Evolutionary conservation across 2,113 vertebrate genomes (phyloP), one percentile per base, ranked within the genome.

Genomic region (Oryzias javanicus): DNA sequence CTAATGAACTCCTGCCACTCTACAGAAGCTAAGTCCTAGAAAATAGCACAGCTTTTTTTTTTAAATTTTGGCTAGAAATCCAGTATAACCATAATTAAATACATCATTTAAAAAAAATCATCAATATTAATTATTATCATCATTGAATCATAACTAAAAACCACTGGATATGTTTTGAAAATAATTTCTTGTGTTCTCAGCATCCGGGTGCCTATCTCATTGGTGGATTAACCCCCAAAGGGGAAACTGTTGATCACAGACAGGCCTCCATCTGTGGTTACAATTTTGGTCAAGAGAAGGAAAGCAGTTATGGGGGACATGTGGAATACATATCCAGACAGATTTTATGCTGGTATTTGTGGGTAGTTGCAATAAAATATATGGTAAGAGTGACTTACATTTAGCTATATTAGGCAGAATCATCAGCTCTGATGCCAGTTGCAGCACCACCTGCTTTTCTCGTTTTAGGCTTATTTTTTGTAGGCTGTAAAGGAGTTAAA

Each of bases 281-380:
- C 45, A 55, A 53, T 49, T 70, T 81, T 79, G 84, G 82, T 85
- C 60, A 70, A 65, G 63, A 71, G 64, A 80, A 73, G 76, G 63
- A 80, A 78, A 79, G 79, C 70, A 69, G 74, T 15, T 50, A 72
- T 52, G 69, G 72, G 69, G 35, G 35, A 82, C 83, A 70, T 81
- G 61, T 53, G 61, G 79, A 72, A 60, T 27, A 70, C 60, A 64
- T 57, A 60, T 67, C 60, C 72, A 72, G 68, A 68, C 68, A 67
- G 69, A 56, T 67, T 45, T 74, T 70, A 76, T 81, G 62, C 72
- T 68, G 67, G 59, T 64, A 74, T 65, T 72, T 72, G 69, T 77
- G 69, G 81, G 67, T 74, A 70, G 77, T 78, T 64, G 68, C 68
- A 70, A 82, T 82, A 81, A 74, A 80, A 67, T 77, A 72, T 20